Evolutionary conservation across 2,888 invertebrate species (phyloP).

Genomic region (Imbricaverruca yamaguchii): DNA sequence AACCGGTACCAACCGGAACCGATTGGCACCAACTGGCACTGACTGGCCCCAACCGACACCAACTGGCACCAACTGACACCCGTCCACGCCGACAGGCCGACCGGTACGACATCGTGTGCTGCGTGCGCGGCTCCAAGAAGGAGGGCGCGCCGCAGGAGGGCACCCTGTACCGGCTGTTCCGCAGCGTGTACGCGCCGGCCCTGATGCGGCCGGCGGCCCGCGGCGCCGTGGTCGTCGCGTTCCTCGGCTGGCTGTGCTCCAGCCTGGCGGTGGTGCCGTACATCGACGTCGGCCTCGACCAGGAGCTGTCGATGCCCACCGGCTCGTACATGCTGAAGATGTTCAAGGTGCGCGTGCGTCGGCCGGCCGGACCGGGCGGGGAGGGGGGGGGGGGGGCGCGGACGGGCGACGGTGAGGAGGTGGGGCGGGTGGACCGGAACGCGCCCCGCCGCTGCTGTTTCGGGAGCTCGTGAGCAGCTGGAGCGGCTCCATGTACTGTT

Average conservation of each 20-base stretch:
- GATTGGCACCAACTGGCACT: too few species aligned
- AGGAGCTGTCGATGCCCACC: constrained; percentile 49
- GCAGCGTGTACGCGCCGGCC: constrained; percentile 42
- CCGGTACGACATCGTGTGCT: constrained; percentile 76
- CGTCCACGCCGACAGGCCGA: constrained; percentile 41
- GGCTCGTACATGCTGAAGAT: constrained; percentile 50
- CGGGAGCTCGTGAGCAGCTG: too few species aligned
- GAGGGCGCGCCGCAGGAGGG: constrained; percentile 39
- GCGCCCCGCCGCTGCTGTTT: too few species aligned
- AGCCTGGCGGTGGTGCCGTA: constrained; percentile 42
- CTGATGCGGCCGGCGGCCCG: constrained; percentile 50
- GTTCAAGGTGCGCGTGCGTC: constrained; percentile 39
- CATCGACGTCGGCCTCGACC: constrained; percentile 48
- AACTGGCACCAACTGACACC: too few species aligned
- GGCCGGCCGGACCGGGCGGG: constrained; percentile 30
- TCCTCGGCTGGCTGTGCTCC: constrained; percentile 43
- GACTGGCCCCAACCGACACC: too few species aligned
- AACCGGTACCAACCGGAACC: too few species aligned
- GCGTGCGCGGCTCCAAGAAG: constrained; percentile 58
- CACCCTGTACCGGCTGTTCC: constrained; percentile 44
- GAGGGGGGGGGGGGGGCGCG: too few species aligned
- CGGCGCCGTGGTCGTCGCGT: constrained; percentile 53
- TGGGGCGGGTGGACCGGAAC: too few species aligned
- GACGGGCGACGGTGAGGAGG: too few species aligned
- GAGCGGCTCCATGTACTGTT: too few species aligned